Evolutionary conservation across 2,888 invertebrate species (phyloP).

Genomic region (Charanyca ferruginea): DNA sequence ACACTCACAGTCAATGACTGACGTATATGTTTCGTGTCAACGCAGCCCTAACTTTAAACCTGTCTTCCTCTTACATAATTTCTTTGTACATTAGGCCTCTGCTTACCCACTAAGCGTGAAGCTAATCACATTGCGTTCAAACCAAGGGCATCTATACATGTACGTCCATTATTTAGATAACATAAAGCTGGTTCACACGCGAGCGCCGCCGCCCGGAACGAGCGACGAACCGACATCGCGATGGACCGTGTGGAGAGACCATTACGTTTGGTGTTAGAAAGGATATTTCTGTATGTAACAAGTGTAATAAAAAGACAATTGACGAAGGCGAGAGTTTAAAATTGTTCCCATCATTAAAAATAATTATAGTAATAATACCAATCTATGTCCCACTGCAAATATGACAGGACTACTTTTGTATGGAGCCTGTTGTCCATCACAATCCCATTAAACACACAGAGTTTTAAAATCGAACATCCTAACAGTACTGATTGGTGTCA

Average conservation of each 20-base stretch:
- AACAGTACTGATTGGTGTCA: too few relatives aligned
- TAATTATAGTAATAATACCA: too few relatives aligned
- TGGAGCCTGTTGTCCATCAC: too few relatives aligned
- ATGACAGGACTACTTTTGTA: too few relatives aligned
- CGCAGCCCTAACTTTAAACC: neutral
- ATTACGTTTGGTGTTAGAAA: neutral
- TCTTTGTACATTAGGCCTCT: neutral
- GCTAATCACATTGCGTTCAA: constrained; percentile 38
- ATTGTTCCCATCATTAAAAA: too few relatives aligned
- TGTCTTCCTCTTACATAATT: neutral
- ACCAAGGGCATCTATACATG: constrained; percentile 42
- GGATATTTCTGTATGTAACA: neutral
- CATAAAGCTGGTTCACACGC: constrained; percentile 71
- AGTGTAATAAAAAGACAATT: neutral
- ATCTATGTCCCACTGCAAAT: too few relatives aligned
- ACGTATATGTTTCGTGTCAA: too few relatives aligned
- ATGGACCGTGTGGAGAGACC: constrained; percentile 50
- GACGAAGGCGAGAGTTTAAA: too few relatives aligned
- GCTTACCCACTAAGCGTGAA: constrained; percentile 37
- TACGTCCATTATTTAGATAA: constrained; percentile 49
- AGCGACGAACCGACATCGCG: constrained; percentile 67
- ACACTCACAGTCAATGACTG: too few relatives aligned
- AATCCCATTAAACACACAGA: too few relatives aligned
- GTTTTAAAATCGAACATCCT: too few relatives aligned
- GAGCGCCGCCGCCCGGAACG: constrained; percentile 69